Percentiles rank a stretch among this genome's conserved stretches.
Conservation (phyloP, 2,888 invertebrate species). For the Conchocele bisecta region DNA sequence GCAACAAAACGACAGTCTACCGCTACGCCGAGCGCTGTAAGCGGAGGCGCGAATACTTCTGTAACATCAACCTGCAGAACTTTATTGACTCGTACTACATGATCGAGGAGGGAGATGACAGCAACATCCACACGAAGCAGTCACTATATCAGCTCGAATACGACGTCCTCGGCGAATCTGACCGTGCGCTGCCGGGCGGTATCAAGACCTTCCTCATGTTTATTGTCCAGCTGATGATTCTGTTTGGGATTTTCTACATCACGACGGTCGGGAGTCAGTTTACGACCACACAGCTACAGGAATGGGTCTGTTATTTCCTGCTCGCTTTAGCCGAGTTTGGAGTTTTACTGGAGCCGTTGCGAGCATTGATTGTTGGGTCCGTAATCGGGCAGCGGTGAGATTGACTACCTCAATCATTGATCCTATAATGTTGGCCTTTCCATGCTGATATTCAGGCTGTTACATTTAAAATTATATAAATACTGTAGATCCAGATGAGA, state of each 20-base stretch:
- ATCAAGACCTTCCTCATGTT: conserved; percentile 28
- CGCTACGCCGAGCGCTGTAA: conserved; percentile 31
- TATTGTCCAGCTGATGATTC: conserved; percentile 17
- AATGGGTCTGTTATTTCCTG: conserved; percentile 46
- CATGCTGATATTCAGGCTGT: too few relatives aligned
- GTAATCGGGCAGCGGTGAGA: neutral
- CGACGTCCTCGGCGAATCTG: conserved; percentile 35
- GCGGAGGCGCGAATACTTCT: conserved; percentile 7
- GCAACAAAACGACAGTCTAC: conserved; percentile 14
- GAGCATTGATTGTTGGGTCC: conserved; percentile 27
- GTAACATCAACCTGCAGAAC: neutral
- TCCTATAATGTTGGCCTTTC: too few relatives aligned
- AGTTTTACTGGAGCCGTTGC: conserved; percentile 37
- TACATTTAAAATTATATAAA: too few relatives aligned
- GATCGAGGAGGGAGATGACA: neutral
- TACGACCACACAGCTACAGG: conserved; percentile 40
- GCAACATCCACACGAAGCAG: conserved; percentile 38
- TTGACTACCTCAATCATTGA: too few relatives aligned
- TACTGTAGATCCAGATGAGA: too few relatives aligned
- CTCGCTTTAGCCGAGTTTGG: conserved; percentile 27
- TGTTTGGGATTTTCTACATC: conserved; percentile 19
- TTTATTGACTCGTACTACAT: conserved; percentile 3
- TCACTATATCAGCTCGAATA: conserved; percentile 52
- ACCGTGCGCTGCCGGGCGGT: conserved; percentile 25
- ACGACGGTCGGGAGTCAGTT: conserved; percentile 46